These are phyloP conservation scores for Petaurus breviceps DNA, from an alignment of 2,113 vertebrate genomes.

Conservation along the genomic window DNA sequence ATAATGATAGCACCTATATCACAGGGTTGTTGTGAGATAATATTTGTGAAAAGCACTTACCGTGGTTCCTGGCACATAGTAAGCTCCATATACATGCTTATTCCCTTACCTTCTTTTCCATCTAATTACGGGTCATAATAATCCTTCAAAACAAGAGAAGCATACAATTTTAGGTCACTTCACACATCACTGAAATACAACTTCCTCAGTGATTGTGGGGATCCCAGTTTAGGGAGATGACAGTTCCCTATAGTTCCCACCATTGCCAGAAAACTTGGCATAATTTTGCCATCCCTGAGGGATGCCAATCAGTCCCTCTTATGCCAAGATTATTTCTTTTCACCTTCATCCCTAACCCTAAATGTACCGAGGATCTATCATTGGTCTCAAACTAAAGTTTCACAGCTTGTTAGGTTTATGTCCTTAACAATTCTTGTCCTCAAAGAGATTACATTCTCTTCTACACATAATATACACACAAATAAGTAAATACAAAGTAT, in stretches of 20 bases:
- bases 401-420: neutral
- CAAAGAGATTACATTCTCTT: neutral
- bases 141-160: conserved; percentile 3
- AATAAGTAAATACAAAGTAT: neutral
- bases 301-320: neutral
- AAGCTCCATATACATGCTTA: too few relatives aligned
- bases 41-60: neutral
- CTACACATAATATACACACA: neutral
- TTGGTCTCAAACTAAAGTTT: neutral
- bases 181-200: neutral
- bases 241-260: neutral
- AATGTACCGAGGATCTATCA: too few relatives aligned
- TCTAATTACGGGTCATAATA: neutral
- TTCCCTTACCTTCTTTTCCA: neutral
- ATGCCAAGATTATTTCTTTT: neutral
- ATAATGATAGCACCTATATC: neutral
- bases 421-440: neutral
- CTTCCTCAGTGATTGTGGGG: neutral
- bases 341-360: neutral
- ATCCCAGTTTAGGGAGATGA: neutral
- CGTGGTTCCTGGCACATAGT: neutral
- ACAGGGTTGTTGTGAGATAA: neutral
- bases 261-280: neutral
- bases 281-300: neutral
- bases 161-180: neutral